Base-by-base conservation (phyloP, 2,113 vertebrate species). In the Urocynchramus pylzowi region DNA sequence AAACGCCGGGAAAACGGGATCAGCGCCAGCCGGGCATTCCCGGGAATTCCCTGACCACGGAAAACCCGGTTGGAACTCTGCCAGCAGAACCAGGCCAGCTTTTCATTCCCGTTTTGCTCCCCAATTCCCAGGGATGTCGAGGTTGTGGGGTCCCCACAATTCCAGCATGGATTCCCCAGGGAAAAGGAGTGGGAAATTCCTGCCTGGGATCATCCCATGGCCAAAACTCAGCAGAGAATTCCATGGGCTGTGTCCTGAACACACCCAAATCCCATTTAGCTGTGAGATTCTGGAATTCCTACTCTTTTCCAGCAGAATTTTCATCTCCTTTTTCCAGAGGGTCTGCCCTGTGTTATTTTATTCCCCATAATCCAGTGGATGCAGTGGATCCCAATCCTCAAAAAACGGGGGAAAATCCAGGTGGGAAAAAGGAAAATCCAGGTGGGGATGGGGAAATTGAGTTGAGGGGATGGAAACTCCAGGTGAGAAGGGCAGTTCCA, bases 231-330 rank as follows among this genome's bases (percentile, higher is more conserved):
- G 31, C 0, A 8, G 8, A 60, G 20, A 20, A 65, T 56, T 75
- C 41, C 41, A 21, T 0, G 27, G 56, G 47, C 0, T 24, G 18
- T 21, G 57, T 18, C 19, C 57, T 30, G 30, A 9, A 6, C 16
- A 4, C 13, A 1, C 31, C 37, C 68, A 42, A 15, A 86, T 27
- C 44, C 21, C 0, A 0, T 24, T 9, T 14, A 21, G 16, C 26
- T 1, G 0, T 1, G 1, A 8, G 21, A 35, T 57, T 35, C 8
- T 2, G 17, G 44, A 2, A 16, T 20, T 52, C 21, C 21, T 1
- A 14, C 10, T 17, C 16, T 31, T 42, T 65, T 11, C 44, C 24
- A 24, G 61, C 2, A 4, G 28, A 6, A 20, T 49, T 21, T 30
- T 5, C 7, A 50, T 1, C 42, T 49, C 26, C 5, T 57, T 42